Base-by-base conservation (phyloP, 37 sponge, comb jelly and placozoan species). In the Mnemiopsis leidyi region DNA sequence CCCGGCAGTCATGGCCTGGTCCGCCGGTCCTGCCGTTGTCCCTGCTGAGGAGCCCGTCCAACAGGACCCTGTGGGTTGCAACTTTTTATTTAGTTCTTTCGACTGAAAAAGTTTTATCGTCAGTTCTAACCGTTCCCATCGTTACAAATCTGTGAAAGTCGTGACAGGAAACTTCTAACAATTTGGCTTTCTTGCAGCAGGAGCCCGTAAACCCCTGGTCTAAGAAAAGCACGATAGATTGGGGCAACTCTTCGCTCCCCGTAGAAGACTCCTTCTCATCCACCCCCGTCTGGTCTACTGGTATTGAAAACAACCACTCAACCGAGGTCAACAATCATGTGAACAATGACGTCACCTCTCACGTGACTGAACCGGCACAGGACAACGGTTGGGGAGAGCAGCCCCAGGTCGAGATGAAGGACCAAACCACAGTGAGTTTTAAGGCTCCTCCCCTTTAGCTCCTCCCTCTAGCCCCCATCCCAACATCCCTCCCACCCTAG, bases 1-100 rank as follows among this genome's bases (percentile, higher is more conserved):
- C 35, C 90, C 90, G 1, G 90, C 90, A 7, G 90, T 85, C 61
- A 85, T 85, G 90, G 90, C 90, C 48, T 85, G 90, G 90, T 85
- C 90, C 0, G 61, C 90, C 26, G 61, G 30, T 39, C 40, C 90
- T 61, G 0, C 90, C 90, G 61, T 48, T 48, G 61, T 48, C 13
- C 61, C 61, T 13, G 61, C 61, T 48, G 61, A 48, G 13, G 61
- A 48, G 5, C 61, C 61, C 13, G 61, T 13, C 13, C 9, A 48
- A 18, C 61, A 48, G 61, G 61, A 48, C 61, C 5, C 5, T 13
- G 61, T 48, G 61, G 13, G 61, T 48, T 48, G 13, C 5, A 48
- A 13, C n/a, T n/a, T n/a, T n/a, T n/a, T n/a, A n/a, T n/a, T n/a
- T n/a, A n/a, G n/a, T n/a, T n/a, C n/a, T n/a, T n/a, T n/a, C n/a